A percentile compares a stretch with the other conserved stretches of the same genome.
Conservation (phyloP, 2,113 vertebrate species). For the Panurus biarmicus region DNA sequence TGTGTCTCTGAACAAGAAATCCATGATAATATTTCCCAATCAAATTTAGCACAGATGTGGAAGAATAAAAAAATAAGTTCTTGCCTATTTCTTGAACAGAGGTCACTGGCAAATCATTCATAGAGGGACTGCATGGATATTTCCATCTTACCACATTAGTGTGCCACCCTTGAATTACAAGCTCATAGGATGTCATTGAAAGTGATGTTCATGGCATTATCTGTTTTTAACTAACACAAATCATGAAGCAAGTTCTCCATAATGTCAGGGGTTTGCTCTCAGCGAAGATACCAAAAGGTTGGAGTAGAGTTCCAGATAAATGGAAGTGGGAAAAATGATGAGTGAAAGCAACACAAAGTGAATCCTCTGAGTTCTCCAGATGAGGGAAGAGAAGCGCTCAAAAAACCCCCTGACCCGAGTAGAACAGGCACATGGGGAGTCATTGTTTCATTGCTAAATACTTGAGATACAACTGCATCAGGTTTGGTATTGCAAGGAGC, state of each 20-base stretch:
- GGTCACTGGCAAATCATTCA: not conserved
- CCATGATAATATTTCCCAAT: not conserved
- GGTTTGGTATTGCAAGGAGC: not conserved
- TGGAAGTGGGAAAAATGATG: not conserved
- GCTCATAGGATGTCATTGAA: not conserved
- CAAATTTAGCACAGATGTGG: not conserved
- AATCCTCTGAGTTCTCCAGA: not conserved
- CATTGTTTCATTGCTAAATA: not conserved
- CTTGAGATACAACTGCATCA: not conserved
- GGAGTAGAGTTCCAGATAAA: not conserved
- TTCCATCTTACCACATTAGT: not conserved
- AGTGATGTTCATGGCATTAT: not conserved
- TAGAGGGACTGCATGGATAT: not conserved
- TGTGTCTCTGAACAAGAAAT: not conserved
- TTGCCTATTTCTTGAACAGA: not conserved
- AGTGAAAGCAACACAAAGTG: not conserved
- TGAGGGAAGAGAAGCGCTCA: not conserved
- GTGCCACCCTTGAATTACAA: not conserved
- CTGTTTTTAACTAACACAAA: not conserved
- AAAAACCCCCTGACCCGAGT: accelerated
- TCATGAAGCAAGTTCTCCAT: not conserved
- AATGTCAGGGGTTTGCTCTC: not conserved
- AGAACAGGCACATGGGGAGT: not conserved
- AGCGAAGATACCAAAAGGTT: not conserved
- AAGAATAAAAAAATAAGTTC: not conserved